A percentile compares a stretch with the other conserved stretches of the same genome.
Evolutionary conservation across 1,140 invertebrate genomes (phyloP).

Genomic region (Nephotettix cincticeps): DNA sequence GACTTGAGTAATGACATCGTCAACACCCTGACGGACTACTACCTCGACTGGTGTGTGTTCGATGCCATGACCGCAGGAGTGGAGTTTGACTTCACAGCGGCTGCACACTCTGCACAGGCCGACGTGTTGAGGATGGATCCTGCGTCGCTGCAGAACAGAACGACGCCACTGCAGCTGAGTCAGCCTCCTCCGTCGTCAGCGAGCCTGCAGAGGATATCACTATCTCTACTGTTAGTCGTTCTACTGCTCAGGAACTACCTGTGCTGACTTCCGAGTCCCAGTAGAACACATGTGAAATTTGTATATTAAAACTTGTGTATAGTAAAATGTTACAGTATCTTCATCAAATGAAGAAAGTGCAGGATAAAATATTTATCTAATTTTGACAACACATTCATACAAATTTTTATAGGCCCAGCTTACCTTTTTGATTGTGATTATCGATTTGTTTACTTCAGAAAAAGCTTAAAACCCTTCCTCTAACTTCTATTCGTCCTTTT

Average conservation of each 20-base stretch:
- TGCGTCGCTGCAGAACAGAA: constrained; percentile 37
- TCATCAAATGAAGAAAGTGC: too few relatives aligned
- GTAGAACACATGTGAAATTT: too few relatives aligned
- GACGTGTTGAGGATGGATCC: constrained; percentile 51
- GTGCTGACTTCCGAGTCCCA: too few relatives aligned
- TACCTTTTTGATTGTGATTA: too few relatives aligned
- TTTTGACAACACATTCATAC: too few relatives aligned
- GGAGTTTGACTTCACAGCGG: constrained; percentile 49
- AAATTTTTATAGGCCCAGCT: too few relatives aligned
- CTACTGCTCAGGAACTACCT: background rate
- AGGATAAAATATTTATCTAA: too few relatives aligned
- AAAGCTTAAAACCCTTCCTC: too few relatives aligned
- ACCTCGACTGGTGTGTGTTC: constrained; percentile 61
- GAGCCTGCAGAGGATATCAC: background rate
- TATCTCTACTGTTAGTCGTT: background rate
- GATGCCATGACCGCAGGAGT: constrained; percentile 58
- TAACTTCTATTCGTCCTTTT: too few relatives aligned
- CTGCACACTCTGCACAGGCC: constrained; percentile 52
- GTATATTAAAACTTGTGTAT: too few relatives aligned
- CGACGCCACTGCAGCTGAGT: constrained; percentile 18
- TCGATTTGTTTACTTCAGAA: too few relatives aligned
- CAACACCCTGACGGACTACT: constrained; percentile 53
- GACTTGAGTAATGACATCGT: constrained; percentile 33
- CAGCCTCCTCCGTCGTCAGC: background rate
- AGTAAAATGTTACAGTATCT: too few relatives aligned